Evolutionary conservation across 2,888 invertebrate species (phyloP).

Genomic region (Tipula vernalis): DNA sequence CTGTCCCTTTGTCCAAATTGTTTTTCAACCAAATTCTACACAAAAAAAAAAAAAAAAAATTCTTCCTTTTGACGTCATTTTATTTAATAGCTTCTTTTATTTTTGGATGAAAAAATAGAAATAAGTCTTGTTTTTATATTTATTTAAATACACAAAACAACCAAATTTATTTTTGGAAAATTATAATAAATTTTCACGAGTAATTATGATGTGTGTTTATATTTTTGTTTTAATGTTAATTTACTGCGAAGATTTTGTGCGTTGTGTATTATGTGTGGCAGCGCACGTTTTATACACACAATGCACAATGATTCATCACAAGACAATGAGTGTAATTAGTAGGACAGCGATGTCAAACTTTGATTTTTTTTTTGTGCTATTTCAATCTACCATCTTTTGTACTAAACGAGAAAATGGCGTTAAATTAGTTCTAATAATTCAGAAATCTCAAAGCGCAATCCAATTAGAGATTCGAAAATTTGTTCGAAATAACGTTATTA

Average conservation of each 20-base stretch:
- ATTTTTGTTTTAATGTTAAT: background rate
- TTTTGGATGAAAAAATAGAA: background rate
- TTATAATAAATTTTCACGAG: background rate
- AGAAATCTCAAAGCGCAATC: too few relatives aligned
- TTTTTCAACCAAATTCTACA: background rate
- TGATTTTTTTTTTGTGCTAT: too few relatives aligned
- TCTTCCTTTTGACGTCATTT: background rate
- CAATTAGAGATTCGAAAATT: too few relatives aligned
- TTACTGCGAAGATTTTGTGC: background rate
- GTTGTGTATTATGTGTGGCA: background rate
- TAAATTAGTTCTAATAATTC: too few relatives aligned
- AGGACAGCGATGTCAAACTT: background rate
- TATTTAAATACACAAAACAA: background rate
- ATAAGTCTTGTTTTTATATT: background rate
- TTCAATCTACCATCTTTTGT: too few relatives aligned
- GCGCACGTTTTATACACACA: background rate
- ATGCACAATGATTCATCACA: background rate
- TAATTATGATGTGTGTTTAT: background rate
- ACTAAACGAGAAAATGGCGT: too few relatives aligned
- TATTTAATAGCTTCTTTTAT: background rate
- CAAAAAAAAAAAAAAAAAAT: background rate
- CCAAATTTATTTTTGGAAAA: background rate
- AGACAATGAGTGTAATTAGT: background rate
- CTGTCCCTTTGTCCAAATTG: background rate
- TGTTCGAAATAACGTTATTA: too few relatives aligned